Conservation (phyloP, 2,797 vertebrate species). For the Dallia pectoralis region DNA sequence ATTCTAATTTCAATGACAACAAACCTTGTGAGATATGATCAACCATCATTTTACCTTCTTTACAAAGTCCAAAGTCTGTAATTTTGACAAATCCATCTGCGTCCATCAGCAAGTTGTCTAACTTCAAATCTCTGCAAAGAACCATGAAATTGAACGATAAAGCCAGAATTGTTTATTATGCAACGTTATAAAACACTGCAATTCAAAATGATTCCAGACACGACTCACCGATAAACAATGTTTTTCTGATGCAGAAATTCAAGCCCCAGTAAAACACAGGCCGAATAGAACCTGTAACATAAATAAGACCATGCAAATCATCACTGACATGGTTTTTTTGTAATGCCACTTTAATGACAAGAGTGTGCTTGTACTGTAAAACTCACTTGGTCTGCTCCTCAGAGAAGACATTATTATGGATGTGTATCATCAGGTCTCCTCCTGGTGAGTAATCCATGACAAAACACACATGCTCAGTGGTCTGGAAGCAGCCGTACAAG, state of each 20-base stretch:
- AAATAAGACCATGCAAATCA: background rate
- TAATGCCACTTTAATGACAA: background rate
- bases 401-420: constrained; percentile 84
- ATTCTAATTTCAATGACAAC: background rate
- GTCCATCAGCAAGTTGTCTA: constrained; percentile 90
- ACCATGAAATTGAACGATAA: background rate
- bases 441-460: constrained; percentile 90
- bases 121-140: constrained; percentile 81
- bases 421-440: constrained; percentile 93
- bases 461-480: constrained; percentile 85
- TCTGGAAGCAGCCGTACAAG: constrained; percentile 91
- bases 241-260: constrained; percentile 91
- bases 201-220: rapidly evolving
- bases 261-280: constrained; percentile 69
- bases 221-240: constrained; percentile 88
- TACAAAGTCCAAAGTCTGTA: constrained; percentile 90
- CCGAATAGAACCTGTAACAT: constrained; percentile 66
- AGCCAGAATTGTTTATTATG: background rate
- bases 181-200: background rate
- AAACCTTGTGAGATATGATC: background rate
- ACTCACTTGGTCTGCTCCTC: constrained; percentile 79
- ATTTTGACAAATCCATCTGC: constrained; percentile 89
- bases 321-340: background rate
- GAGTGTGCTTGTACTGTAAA: background rate
- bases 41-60: constrained; percentile 80